Conservation (phyloP, 2,113 vertebrate species). For the Limanda limanda region DNA sequence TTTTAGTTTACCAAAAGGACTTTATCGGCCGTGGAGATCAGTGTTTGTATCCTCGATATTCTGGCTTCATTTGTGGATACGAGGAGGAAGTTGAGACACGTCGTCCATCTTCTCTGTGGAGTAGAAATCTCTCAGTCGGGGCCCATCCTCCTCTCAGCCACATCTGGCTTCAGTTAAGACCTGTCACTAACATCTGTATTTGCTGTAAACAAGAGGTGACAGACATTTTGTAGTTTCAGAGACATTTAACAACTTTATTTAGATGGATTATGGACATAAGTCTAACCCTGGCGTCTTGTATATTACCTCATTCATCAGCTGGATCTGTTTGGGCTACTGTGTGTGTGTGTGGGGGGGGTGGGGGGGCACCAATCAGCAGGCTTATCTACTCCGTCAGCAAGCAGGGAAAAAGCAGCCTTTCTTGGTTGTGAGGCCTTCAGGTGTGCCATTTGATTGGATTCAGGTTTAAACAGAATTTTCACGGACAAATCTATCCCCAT, state of each 20-base stretch:
- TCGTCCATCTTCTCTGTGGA: constrained; percentile 5
- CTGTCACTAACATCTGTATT: constrained; percentile 60
- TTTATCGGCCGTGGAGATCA: no score
- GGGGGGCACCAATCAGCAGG: constrained; percentile 18
- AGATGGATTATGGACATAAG: constrained; percentile 24
- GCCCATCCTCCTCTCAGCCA: constrained; percentile 44
- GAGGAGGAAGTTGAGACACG: no score
- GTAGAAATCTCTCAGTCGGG: constrained; percentile 49
- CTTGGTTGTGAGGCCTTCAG: no score
- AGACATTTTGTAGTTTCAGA: constrained; percentile 11
- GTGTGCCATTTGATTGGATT: no score
- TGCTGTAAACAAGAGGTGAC: constrained; percentile 40
- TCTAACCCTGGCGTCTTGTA: constrained; percentile 11
- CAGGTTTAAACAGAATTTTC: no score
- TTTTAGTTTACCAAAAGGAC: no score
- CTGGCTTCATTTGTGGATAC: not conserved
- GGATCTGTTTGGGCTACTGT: constrained; percentile 13
- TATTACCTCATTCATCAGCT: constrained; percentile 11
- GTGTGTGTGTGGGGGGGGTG: no score
- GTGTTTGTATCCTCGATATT: no score
- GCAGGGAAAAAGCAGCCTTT: not conserved
- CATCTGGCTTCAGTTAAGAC: constrained; percentile 69
- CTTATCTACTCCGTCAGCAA: not conserved
- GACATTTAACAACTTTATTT: constrained; percentile 18
- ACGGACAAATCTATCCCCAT: no score